A percentile compares a stretch with the other conserved stretches of the same genome.
These are phyloP conservation scores for Mechanitis messenoides DNA, from an alignment of 2,888 invertebrate genomes.

Conservation along the genomic window DNA sequence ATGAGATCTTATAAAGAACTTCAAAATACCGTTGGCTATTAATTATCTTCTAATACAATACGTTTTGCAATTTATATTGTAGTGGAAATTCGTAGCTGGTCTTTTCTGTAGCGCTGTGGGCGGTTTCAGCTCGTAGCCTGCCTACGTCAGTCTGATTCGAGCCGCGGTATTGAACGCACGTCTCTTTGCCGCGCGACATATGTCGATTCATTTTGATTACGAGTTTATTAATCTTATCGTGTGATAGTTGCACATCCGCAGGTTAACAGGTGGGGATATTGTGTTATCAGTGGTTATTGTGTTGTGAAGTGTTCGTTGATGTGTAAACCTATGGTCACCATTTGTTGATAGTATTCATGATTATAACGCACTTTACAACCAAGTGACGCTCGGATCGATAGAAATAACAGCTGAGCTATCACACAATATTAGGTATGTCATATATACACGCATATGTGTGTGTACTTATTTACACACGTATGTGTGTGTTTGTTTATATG, in stretches of 20 bases:
- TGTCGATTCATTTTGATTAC: constrained; percentile 36
- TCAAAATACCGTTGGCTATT: constrained; percentile 4
- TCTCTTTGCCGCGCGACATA: constrained; percentile 28
- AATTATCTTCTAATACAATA: constrained; percentile 9
- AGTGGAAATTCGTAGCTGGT: constrained; percentile 51
- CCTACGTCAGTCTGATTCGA: constrained; percentile 65
- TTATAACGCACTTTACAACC: constrained; percentile 37
- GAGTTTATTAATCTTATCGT: constrained; percentile 32
- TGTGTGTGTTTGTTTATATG: background rate
- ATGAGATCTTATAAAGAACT: no score
- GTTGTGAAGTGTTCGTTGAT: constrained; percentile 51
- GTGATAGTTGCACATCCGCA: constrained; percentile 28
- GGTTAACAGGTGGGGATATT: constrained; percentile 58
- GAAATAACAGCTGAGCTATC: constrained; percentile 57
- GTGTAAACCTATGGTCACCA: constrained; percentile 48
- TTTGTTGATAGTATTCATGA: constrained; percentile 39
- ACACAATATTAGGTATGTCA: constrained; percentile 48
- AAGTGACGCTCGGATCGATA: constrained; percentile 56
- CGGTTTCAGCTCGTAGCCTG: constrained; percentile 51
- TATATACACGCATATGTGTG: background rate
- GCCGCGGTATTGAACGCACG: constrained; percentile 41
- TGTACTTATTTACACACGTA: background rate
- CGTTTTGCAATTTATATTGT: constrained; percentile 10
- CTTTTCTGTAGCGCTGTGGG: constrained; percentile 64
- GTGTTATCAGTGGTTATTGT: constrained; percentile 55